Evolutionary conservation across 2,113 vertebrate genomes (phyloP), one percentile per base, ranked within the genome.

Genomic region (Sylvilagus bachmani): DNA sequence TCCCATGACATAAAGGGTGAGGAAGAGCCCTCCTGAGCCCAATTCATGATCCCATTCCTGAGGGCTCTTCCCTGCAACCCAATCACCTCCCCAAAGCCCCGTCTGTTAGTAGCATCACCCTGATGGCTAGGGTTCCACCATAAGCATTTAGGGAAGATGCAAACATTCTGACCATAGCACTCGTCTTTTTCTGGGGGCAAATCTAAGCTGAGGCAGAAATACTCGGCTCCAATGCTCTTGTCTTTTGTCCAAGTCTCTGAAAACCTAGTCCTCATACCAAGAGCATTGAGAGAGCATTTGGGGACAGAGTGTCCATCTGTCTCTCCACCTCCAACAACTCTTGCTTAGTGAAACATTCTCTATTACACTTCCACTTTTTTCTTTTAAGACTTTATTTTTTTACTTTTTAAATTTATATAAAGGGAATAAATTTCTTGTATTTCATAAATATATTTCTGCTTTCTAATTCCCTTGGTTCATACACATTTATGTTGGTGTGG

Each of bases 141-240:
- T 25, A 58, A 12, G 14, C 29, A 66, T 70, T 22, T 21, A 22
- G 82, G 13, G 4, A 19, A 29, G 13, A 25, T 5, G 66, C 66
- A n/a, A 33, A 44, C 29, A 33, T 31, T 27, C 16, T 44, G n/a
- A 53, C 17, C 31, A 8, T 21, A 22, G 31, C 14, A 9, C 10
- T 3, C 61, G 36, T n/a, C 3, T 93, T 21, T 33, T 31, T 62
- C 70, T 4, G 33, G 33, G 62, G n/a, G 11, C 61, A 79, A 55
- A 74, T 36, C n/a, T 17, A 27, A 90, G 49, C 38, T 16, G 36
- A 53, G 49, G 75, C 3, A 86, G 58, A 70, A 67, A 74, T 31
- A 22, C 13, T 81, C 9, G 14, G 27, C 33, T 69, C 12, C 13
- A 3, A 0, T 1, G 21, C 8, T 5, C 16, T 2, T n/a, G 51